Base-by-base conservation (phyloP, 1,140 invertebrate genomes). In the Drosophila santomea region DNA sequence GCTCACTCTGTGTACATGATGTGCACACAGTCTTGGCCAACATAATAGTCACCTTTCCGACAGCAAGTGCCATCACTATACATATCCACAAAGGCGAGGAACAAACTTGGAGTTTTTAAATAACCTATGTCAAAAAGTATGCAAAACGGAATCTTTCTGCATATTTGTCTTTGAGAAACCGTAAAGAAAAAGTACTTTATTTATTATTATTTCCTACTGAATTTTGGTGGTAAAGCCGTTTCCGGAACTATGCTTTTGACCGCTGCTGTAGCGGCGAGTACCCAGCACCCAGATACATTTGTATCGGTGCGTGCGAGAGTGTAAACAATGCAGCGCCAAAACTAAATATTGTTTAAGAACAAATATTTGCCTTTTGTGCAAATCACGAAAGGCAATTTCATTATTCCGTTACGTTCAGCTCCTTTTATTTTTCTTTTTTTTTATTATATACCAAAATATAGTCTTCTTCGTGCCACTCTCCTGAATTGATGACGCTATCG, bases 321-420 rank as follows among this genome's bases (percentile, higher is more conserved):
- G 83, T 86, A 89, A 88, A 88, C 84, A 89, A 78, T 88, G 83
- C 80, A 88, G 83, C 79, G 79, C 63, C 80, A 67, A 83, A 88
- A 77, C 84, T 88, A 88, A 89, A 88, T 88, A 88, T 88, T 88
- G 84, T 89, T 88, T 88, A 89, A 88, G 83, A 83, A 88, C 83
- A 88, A 88, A 88, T 88, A 88, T 88, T 88, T 89, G 60, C 23
- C 86, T 88, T 77, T 83, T 76, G 79, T 83, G 82, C 82, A 77
- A 77, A 77, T 77, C 74, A 77, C 63, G 44, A 62, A 75, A 55
- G 56, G 54, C 74, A 61, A 68, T 75, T 77, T 77, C 56, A 60
- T 68, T 68, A 68, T 68, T 54, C 64, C 61, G 12, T 47, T 51
- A 64, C 64, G 64, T 54, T 54, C 35, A 41, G 32, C 51, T 67